phyloP scores from a whole-genome alignment of 2,113 vertebrate genomes.

The Ammospiza caudacuta region DNA sequence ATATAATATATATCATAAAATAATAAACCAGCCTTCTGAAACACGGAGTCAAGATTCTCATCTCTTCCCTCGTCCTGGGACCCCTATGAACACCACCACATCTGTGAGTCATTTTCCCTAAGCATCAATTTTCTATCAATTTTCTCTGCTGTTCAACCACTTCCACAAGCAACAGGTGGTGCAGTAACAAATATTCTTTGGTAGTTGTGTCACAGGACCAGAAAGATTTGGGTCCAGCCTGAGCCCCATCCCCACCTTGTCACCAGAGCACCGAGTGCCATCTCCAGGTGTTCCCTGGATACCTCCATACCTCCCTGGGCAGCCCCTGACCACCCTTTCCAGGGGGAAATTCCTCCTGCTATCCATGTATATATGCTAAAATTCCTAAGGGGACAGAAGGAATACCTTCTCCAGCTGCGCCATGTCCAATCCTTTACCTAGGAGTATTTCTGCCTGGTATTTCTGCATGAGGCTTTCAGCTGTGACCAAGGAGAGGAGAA shows the following conservation, averaged over 20 bases:
- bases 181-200: not conserved
- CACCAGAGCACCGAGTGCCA: not conserved
- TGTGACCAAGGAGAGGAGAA: not conserved
- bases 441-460: rapidly evolving
- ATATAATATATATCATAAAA: too few species aligned
- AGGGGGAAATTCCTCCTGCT: not conserved
- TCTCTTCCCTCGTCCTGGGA: too few species aligned
- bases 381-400: not conserved
- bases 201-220: not conserved
- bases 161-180: not conserved
- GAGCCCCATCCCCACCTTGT: not conserved
- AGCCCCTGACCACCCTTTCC: not conserved
- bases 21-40: too few species aligned
- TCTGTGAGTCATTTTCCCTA: too few species aligned
- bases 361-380: not conserved
- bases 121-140: too few species aligned
- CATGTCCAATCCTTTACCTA: not conserved
- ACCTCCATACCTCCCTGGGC: not conserved
- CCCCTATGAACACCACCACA: too few species aligned
- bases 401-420: not conserved
- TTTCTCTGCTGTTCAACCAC: too few species aligned
- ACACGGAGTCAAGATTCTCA: too few species aligned
- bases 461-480: not conserved
- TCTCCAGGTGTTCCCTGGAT: rapidly evolving
- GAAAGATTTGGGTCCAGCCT: not conserved